phyloP scores from a whole-genome alignment of 2,797 vertebrate species.

The Alcedo atthis region DNA sequence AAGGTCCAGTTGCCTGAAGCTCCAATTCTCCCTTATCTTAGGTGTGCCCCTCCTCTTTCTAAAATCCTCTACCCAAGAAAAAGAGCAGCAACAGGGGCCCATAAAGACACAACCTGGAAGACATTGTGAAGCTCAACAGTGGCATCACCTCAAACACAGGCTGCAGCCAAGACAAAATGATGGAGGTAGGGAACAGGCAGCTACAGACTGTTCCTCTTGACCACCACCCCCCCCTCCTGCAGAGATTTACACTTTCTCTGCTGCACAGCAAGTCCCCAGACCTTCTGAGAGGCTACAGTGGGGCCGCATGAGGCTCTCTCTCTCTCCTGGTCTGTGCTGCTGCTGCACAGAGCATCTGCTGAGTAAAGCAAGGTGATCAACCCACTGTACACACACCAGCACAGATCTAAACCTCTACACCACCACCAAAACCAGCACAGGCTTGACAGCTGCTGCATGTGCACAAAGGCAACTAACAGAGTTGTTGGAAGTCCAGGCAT shows the following conservation, averaged over 20 bases:
- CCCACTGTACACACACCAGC: fast-evolving
- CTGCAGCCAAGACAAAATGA: background rate
- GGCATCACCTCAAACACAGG: background rate
- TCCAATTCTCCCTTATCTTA: background rate
- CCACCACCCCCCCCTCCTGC: background rate
- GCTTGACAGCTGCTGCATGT: fast-evolving
- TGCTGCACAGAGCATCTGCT: background rate
- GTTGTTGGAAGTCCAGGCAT: fast-evolving
- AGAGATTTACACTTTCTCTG: background rate
- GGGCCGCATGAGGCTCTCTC: fast-evolving
- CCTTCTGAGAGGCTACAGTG: background rate
- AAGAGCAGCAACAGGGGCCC: background rate
- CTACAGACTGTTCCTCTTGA: background rate
- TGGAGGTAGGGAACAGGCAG: background rate
- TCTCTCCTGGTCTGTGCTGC: fast-evolving
- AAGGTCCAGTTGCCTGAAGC: background rate
- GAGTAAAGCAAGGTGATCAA: background rate
- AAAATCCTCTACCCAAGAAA: background rate
- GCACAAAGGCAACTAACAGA: background rate
- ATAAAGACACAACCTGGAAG: background rate
- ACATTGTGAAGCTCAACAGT: background rate
- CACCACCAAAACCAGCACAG: fast-evolving
- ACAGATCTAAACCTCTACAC: background rate
- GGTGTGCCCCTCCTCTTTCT: background rate
- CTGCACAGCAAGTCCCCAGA: fast-evolving